A percentile compares a stretch with the other conserved stretches of the same genome.
Conservation (phyloP, 2,888 invertebrate genomes). For the Leptarthrus brevirostris region DNA sequence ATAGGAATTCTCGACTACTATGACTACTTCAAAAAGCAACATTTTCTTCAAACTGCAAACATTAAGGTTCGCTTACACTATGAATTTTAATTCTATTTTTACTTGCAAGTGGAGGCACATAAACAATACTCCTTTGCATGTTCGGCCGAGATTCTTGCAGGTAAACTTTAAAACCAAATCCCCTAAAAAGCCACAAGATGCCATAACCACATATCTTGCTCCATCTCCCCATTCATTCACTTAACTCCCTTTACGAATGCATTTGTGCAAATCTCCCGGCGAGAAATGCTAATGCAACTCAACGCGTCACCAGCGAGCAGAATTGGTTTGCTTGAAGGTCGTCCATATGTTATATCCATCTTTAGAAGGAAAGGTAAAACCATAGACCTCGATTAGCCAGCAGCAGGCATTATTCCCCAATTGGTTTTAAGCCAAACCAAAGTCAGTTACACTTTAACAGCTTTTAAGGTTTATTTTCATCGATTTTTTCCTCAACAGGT, state of each 20-base stretch:
- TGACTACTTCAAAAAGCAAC: no score
- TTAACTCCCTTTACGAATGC: constrained; percentile 4
- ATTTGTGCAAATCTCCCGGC: neutral
- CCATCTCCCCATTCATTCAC: neutral
- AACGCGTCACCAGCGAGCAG: constrained; percentile 17
- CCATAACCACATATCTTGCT: neutral
- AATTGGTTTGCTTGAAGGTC: constrained; percentile 34
- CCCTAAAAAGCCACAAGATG: no score
- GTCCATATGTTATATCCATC: neutral
- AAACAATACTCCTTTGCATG: no score
- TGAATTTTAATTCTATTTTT: no score
- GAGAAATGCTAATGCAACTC: constrained; percentile 9
- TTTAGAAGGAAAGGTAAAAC: constrained; percentile 5
- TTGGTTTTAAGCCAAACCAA: neutral
- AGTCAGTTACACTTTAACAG: constrained; percentile 7
- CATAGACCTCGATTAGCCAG: neutral
- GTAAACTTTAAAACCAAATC: no score
- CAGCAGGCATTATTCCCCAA: neutral
- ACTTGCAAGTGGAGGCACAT: no score
- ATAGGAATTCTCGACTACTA: no score
- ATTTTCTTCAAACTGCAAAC: no score
- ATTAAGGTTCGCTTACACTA: no score
- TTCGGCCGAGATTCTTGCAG: no score
- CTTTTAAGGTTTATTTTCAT: constrained; percentile 8
- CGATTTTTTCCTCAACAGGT: constrained; percentile 32